Evolutionary conservation across 2,113 vertebrate genomes (phyloP).

Genomic region (Tor tambroides): DNA sequence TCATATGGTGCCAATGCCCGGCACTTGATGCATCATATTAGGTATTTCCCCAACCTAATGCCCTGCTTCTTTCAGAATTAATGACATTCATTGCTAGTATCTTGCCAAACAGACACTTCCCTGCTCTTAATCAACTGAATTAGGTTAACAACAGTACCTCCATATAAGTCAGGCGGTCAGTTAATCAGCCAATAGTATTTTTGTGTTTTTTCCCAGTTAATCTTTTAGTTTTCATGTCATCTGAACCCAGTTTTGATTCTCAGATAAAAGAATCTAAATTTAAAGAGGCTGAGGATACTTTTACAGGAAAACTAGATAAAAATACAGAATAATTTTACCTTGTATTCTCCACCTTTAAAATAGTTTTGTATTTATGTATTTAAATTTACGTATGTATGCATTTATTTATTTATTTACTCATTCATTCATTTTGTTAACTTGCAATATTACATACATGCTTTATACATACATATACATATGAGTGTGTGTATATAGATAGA

Average conservation of each 20-base stretch:
- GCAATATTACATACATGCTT: no score
- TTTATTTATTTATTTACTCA: no score
- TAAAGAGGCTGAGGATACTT: background rate
- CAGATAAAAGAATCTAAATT: background rate
- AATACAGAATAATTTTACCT: background rate
- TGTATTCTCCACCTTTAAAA: background rate
- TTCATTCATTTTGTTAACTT: no score
- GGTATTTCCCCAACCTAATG: conserved; percentile 42
- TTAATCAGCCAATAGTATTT: background rate
- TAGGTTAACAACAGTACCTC: background rate
- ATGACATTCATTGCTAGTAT: conserved; percentile 5
- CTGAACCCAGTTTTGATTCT: background rate
- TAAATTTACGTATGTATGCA: no score
- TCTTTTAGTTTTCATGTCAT: background rate
- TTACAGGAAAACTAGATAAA: background rate
- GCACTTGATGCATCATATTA: conserved; percentile 58
- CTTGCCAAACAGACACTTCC: background rate
- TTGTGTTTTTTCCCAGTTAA: background rate
- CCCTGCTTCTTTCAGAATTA: conserved; percentile 8
- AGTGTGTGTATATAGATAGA: no score
- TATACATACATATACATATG: no score
- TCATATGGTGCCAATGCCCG: conserved; percentile 58
- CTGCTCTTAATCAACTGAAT: background rate
- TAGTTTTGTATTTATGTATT: no score
- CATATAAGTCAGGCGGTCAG: background rate